phyloP scores from a whole-genome alignment of 2,797 vertebrate species.

The Lagocephalus sceleratus region DNA sequence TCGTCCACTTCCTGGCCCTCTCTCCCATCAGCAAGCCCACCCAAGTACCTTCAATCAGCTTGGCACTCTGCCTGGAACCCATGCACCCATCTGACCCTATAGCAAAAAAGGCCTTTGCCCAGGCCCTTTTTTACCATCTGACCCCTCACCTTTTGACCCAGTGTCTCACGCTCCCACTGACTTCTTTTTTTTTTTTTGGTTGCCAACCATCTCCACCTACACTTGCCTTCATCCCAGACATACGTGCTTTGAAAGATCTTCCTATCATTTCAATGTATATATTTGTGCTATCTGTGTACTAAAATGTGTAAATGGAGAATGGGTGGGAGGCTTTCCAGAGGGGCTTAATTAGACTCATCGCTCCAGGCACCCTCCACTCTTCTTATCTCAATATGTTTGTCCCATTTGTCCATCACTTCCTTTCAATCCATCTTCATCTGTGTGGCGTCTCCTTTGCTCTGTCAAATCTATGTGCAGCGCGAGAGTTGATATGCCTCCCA shows the following conservation, averaged over 20 bases:
- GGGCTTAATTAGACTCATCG: constrained; percentile 14
- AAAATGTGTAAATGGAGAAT: not conserved
- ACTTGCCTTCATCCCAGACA: not conserved
- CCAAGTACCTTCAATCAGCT: constrained; percentile 65
- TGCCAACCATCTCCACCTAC: constrained; percentile 18
- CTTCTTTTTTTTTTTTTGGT: constrained; percentile 28
- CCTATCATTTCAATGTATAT: not conserved
- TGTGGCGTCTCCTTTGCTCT: constrained; percentile 46
- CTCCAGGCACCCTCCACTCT: constrained; percentile 37
- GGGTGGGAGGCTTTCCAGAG: constrained; percentile 11
- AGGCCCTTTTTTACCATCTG: constrained; percentile 31
- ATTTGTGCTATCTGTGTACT: constrained; percentile 1
- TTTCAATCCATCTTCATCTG: constrained; percentile 65
- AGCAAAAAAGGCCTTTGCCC: constrained; percentile 50
- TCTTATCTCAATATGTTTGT: constrained; percentile 59
- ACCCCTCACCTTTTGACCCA: constrained; percentile 66
- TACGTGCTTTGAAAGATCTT: constrained; percentile 2
- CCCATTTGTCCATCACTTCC: constrained; percentile 66
- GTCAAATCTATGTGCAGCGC: constrained; percentile 46
- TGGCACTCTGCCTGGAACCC: constrained; percentile 66
- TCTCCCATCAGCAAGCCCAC: constrained; percentile 63
- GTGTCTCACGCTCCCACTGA: constrained; percentile 69
- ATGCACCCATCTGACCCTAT: constrained; percentile 59
- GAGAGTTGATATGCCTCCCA: constrained; percentile 43
- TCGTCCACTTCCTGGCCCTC: constrained; percentile 54